A percentile compares a stretch with the other conserved stretches of the same genome.
Evolutionary conservation across 2,888 invertebrate genomes (phyloP).

Genomic region (Plusia festucae): DNA sequence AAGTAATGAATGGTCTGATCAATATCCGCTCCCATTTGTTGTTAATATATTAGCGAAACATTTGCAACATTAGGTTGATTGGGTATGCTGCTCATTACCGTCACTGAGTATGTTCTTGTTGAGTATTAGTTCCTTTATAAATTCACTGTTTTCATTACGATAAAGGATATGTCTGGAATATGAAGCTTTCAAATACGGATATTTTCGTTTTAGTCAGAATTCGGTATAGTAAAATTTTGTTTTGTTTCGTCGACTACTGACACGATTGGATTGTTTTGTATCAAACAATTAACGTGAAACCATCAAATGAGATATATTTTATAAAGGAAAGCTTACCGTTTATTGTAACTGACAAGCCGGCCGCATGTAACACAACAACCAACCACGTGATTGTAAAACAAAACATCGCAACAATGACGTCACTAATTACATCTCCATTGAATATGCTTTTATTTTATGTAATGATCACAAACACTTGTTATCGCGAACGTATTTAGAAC

Average conservation of each 20-base stretch:
- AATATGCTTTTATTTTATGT: slow-evolving; percentile 43
- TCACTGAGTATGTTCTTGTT: not conserved
- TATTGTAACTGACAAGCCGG: slow-evolving; percentile 58
- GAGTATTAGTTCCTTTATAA: not conserved
- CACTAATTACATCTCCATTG: slow-evolving; percentile 43
- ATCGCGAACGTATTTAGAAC: slow-evolving; percentile 59
- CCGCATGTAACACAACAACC: slow-evolving; percentile 52
- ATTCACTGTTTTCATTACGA: not conserved
- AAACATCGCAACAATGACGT: slow-evolving; percentile 65
- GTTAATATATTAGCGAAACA: too few relatives aligned
- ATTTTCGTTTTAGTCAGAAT: too few relatives aligned
- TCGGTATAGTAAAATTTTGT: not conserved
- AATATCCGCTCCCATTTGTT: too few relatives aligned
- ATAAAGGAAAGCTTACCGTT: slow-evolving; percentile 63
- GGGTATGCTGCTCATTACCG: not conserved
- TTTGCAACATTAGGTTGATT: not conserved
- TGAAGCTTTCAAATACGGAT: too few relatives aligned
- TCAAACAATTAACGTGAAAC: not conserved
- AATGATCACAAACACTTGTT: slow-evolving; percentile 68
- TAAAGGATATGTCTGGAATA: not conserved
- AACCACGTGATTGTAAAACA: slow-evolving; percentile 52
- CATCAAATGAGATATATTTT: slow-evolving; percentile 22
- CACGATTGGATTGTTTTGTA: not conserved
- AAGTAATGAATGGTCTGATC: too few relatives aligned
- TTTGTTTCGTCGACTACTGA: not conserved